phyloP scores from a whole-genome alignment of 2,797 vertebrate genomes.

The Erethizon dorsatum region DNA sequence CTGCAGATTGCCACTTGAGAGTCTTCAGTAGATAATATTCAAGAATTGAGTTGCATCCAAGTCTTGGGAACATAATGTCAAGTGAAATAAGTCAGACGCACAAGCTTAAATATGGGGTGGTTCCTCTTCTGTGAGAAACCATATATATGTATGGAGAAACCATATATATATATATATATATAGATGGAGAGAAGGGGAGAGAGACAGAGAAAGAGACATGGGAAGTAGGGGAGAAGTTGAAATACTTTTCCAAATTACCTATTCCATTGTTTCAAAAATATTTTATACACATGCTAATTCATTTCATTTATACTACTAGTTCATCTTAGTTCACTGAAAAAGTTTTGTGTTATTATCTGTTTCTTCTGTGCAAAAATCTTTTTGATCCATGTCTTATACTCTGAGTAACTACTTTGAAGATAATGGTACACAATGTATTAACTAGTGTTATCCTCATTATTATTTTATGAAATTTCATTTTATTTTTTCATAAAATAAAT shows the following conservation, averaged over 20 bases:
- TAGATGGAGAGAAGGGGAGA: background rate
- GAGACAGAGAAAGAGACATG: background rate
- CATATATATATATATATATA: no score
- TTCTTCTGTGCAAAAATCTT: background rate
- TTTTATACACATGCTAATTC: background rate
- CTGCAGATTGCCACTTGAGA: background rate
- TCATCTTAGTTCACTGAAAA: background rate
- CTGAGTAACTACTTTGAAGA: background rate
- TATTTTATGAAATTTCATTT: background rate
- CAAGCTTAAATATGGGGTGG: background rate
- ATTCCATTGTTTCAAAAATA: background rate
- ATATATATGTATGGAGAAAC: no score
- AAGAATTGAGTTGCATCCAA: background rate
- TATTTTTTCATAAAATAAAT: background rate
- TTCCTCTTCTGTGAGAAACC: background rate
- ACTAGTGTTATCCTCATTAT: background rate
- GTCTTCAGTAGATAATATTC: conserved; percentile 22
- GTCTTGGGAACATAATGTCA: background rate
- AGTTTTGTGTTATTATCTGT: background rate
- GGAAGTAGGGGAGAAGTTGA: background rate
- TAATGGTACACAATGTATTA: background rate
- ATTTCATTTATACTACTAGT: background rate
- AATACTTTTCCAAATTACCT: background rate
- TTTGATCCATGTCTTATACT: background rate
- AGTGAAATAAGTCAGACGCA: background rate